A percentile compares a stretch with the other conserved stretches of the same genome.
These are phyloP conservation scores for Axinella damicornis DNA, from an alignment of 37 sponge, comb jelly and placozoan genomes.

Conservation along the genomic window DNA sequence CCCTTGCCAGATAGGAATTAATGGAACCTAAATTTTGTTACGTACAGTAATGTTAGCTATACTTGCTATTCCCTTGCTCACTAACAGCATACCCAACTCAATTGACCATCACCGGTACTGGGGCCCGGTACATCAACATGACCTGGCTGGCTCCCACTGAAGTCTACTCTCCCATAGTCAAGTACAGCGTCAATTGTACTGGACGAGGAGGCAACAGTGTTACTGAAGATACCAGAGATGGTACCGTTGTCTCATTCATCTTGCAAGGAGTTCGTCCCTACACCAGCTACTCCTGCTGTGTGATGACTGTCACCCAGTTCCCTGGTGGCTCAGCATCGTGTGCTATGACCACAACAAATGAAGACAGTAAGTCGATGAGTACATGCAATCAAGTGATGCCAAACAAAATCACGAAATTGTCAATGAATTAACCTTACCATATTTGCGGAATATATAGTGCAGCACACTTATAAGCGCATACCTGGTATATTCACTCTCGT, in stretches of 20 bases:
- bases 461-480: no score
- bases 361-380: conserved; percentile 14
- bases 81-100: no score
- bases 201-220: neutral
- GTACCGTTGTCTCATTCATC: neutral
- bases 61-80: no score
- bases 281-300: conserved; percentile 23
- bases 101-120: no score
- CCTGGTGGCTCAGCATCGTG: neutral
- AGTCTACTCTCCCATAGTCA: conserved; percentile 20
- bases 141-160: conserved; percentile 23
- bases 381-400: no score
- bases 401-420: no score
- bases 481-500: no score
- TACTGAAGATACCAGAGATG: neutral
- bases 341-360: neutral
- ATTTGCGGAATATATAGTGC: no score
- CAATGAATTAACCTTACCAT: no score
- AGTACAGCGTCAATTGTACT: conserved; percentile 17
- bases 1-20: no score
- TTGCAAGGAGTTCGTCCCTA: neutral
- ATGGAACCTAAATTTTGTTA: no score
- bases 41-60: no score
- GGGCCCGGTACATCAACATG: neutral
- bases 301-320: neutral